Evolutionary conservation across 2,113 vertebrate genomes (phyloP), one percentile per base, ranked within the genome.

Genomic region (Urocolius indicus): DNA sequence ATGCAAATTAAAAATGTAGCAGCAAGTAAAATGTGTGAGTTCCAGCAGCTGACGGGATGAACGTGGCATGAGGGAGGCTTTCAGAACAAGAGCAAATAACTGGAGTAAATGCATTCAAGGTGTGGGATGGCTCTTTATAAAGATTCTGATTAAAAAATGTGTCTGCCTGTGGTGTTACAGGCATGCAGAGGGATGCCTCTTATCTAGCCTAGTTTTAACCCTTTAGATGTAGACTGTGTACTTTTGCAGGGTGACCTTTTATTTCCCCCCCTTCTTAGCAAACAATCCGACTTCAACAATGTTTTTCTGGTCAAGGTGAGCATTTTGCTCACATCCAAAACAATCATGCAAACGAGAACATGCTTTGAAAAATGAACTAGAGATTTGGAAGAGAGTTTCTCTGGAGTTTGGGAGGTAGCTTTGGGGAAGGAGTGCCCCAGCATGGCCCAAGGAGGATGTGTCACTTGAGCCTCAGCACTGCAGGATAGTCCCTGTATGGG

Each of bases 1-100:
- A 93, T 96, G 91, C 78, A 94, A 97, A 95, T 94, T 93, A 93
- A 93, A 89, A 96, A 80, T 84, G 86, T 58, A 87, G 84, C 11
- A 38, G 83, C 46, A 91, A 96, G 84, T 87, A 87, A 93, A 76
- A 38, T 45, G 21, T 34, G 32, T 61, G 89, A 54, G 36, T 91
- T 88, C 9, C 14, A 5, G 67, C 58, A 81, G 78, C 48, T 67
- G n/a, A 61, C n/a, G 27, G 84, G 91, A 84, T 93, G 89, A 81
- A 84, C 46, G 20, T 5, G 11, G 61, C 34, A 16, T 88, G 81
- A 79, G 84, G 86, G 91, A 94, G 69, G 23, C 68, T 87, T 94
- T 91, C 86, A 89, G 93, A 93, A 88, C 59, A 94, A 23, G 80
- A 71, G 80, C 73, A 52, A 83, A 46, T 74, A 57, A 74, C 62